Conservation (phyloP, 2,113 vertebrate genomes). For the Equus quagga region DNA sequence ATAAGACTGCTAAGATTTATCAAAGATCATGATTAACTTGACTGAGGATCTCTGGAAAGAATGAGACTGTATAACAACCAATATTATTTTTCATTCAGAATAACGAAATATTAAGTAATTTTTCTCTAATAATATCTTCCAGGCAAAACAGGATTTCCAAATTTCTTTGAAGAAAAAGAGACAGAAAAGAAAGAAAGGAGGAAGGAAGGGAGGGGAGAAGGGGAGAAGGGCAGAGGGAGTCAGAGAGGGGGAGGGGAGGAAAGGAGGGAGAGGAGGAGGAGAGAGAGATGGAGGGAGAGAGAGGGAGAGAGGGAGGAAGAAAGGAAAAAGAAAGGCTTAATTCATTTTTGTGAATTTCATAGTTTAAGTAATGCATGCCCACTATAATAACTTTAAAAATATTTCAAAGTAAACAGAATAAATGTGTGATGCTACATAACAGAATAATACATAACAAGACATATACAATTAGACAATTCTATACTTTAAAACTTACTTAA, state of each 20-base stretch:
- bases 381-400: conserved; percentile 12
- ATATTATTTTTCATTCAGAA: background rate
- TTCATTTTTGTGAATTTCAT: background rate
- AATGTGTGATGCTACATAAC: background rate
- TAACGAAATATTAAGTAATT: background rate
- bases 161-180: background rate
- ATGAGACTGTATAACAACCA: background rate
- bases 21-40: background rate
- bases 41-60: background rate
- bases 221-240: background rate
- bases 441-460: background rate
- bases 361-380: background rate
- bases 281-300: background rate
- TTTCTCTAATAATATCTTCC: background rate
- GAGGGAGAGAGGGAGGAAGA: no score
- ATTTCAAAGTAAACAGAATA: background rate
- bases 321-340: background rate
- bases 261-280: no score
- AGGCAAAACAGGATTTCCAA: background rate
- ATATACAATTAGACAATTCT: background rate
- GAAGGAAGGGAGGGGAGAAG: background rate
- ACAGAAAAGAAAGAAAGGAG: background rate
- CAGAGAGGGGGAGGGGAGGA: no score
- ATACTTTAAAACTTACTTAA: background rate
- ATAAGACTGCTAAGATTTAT: background rate